These are phyloP conservation scores for Heliothis subflexa DNA, from an alignment of 1,140 invertebrate genomes.

Conservation along the genomic window DNA sequence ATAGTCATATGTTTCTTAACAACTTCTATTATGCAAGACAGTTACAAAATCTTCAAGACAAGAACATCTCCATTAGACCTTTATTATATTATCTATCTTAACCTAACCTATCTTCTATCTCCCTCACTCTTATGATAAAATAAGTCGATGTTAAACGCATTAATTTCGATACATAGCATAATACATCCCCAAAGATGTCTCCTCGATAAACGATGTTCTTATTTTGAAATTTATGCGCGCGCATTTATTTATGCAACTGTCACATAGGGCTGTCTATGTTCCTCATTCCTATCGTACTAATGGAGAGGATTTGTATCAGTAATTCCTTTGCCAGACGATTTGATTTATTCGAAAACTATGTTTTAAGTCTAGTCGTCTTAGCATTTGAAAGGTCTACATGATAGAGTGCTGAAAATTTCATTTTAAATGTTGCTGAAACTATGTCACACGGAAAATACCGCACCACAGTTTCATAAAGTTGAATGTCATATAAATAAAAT, in stretches of 20 bases:
- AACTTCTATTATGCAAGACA: constrained; percentile 4
- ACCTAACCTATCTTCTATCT: neutral
- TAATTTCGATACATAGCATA: constrained; percentile 23
- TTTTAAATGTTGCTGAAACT: no score
- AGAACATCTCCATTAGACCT: constrained; percentile 11
- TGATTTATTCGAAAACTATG: constrained; percentile 27
- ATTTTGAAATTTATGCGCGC: constrained; percentile 74
- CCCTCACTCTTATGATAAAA: neutral
- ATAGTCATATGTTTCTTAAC: neutral
- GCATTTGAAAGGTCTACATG: constrained; percentile 1
- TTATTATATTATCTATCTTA: constrained; percentile 8
- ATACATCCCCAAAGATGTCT: constrained; percentile 42
- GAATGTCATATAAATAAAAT: constrained; percentile 3
- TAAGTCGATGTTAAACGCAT: constrained; percentile 18
- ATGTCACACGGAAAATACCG: no score
- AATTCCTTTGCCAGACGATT: constrained; percentile 24
- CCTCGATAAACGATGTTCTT: constrained; percentile 70
- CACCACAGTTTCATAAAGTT: neutral
- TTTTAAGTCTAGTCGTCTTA: constrained; percentile 4
- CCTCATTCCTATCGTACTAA: constrained; percentile 14
- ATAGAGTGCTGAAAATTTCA: neutral
- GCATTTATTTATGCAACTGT: constrained; percentile 58
- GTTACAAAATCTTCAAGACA: constrained; percentile 21
- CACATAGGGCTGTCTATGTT: constrained; percentile 46
- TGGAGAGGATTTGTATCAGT: constrained; percentile 34